Evolutionary conservation across 1,140 invertebrate species (phyloP).

Genomic region (Papilio dardanus): DNA sequence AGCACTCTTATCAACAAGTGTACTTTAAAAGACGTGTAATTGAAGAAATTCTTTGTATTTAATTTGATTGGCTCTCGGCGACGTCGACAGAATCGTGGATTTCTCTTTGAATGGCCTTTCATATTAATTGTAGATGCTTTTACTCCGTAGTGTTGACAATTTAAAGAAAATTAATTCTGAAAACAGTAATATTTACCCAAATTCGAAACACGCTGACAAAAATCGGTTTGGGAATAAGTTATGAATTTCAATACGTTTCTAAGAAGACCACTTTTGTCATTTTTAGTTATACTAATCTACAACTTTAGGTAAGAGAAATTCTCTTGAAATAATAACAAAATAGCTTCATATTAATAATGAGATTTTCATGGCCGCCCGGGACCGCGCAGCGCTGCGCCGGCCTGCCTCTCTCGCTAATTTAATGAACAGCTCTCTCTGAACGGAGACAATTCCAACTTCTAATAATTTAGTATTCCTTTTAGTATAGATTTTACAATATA

Average conservation of each 20-base stretch:
- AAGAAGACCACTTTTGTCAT: background rate
- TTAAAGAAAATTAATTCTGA: background rate
- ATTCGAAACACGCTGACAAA: background rate
- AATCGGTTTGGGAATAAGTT: too few species aligned
- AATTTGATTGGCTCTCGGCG: slow-evolving; percentile 29
- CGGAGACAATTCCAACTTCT: background rate
- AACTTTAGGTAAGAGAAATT: background rate
- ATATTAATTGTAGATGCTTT: slow-evolving; percentile 23
- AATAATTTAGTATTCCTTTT: background rate
- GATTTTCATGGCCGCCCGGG: background rate
- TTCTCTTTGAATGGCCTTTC: slow-evolving; percentile 19
- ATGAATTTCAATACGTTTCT: background rate
- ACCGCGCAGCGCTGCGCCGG: background rate
- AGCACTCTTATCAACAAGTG: background rate
- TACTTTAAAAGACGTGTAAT: slow-evolving; percentile 13
- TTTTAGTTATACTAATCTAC: background rate
- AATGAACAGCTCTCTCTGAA: slow-evolving; percentile 10
- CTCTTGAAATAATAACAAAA: slow-evolving; percentile 11
- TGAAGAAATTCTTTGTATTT: slow-evolving; percentile 30
- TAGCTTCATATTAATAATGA: slow-evolving; percentile 24
- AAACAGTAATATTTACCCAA: background rate
- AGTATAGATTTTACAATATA: background rate
- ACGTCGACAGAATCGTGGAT: slow-evolving; percentile 21
- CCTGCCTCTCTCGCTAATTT: slow-evolving; percentile 13
- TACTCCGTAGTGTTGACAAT: background rate